phyloP scores from a whole-genome alignment of 2,888 invertebrate genomes.

The Leucophenga maculata region DNA sequence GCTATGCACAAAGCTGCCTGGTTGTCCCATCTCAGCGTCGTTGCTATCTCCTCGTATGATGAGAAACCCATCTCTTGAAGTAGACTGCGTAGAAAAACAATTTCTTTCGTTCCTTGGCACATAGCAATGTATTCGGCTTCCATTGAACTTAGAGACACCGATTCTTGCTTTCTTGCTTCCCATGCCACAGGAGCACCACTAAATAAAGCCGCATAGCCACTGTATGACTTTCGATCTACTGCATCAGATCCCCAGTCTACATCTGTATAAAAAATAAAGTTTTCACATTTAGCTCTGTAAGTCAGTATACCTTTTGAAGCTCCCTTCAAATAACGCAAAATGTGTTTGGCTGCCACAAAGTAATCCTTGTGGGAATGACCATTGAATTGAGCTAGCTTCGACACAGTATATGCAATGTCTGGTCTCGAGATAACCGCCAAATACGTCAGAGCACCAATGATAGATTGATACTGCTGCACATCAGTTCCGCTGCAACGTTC shows the following conservation, averaged over 20 bases:
- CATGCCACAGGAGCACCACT: constrained; percentile 35
- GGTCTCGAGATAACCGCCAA: too few relatives aligned
- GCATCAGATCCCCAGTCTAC: too few relatives aligned
- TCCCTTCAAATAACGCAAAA: too few relatives aligned
- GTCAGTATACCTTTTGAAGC: too few relatives aligned
- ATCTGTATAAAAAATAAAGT: constrained; percentile 40
- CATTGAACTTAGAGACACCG: neutral
- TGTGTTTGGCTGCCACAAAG: too few relatives aligned
- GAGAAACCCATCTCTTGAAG: neutral
- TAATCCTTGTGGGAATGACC: too few relatives aligned
- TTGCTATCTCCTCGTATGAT: too few relatives aligned
- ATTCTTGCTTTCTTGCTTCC: constrained; percentile 39
- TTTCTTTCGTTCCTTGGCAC: constrained; percentile 1
- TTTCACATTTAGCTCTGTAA: too few relatives aligned
- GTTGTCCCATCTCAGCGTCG: neutral
- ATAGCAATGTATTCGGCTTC: constrained; percentile 6
- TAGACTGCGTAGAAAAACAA: neutral
- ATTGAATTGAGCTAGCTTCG: too few relatives aligned
- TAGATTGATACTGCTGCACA: too few relatives aligned
- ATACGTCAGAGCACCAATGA: constrained; percentile 27
- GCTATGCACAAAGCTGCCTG: too few relatives aligned
- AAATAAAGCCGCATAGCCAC: constrained; percentile 35
- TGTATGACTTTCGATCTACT: constrained; percentile 40
- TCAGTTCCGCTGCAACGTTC: constrained; percentile 19
- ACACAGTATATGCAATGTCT: too few relatives aligned